Base-by-base conservation (phyloP, 2,113 vertebrate genomes). In the Oostethus manadensis region DNA sequence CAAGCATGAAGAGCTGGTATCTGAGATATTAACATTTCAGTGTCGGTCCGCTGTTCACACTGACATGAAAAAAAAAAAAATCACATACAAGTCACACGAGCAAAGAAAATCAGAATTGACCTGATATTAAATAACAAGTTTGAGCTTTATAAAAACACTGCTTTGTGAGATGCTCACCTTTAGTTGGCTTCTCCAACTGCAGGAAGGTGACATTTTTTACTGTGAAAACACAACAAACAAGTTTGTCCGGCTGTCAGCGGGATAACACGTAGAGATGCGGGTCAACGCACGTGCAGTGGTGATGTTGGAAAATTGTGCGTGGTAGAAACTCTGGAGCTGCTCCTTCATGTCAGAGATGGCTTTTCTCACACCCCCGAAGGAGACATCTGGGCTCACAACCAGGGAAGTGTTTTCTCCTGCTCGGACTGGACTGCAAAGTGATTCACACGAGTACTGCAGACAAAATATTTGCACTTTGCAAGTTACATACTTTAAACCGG, bases 351-450 rank as follows among this genome's bases (percentile, higher is more conserved):
- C 60, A 1, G 56, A 45, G 4, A 64, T 8, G 26, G 56, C 35
- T 16, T 0, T 56, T 21, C 65, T 68, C 50, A 73, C 71, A 1
- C 56, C 43, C 3, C 56, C 65, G 1, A 73, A 73, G 38, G 60
- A 68, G 15, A 60, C 16, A 1, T 59, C 23, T 3, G 65, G 45
- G 26, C 51, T 51, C 44, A 64, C 20, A 0, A 2, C 50, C n/a
- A 38, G 50, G 9, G 55, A 50, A n/a, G 13, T 2, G 49, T 18
- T 9, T 6, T 26, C 33, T 10, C 7, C 48, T 6, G 48, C 29
- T 33, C 9, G 3, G 10, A 8, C 21, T 9, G 26, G 33, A 8
- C 50, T 14, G 6, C 10, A 1, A n/a, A 21, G 26, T 0, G 60
- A 58, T 43, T 33, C 23, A 11, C 58, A 44, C 35, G 16, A 26